Percentiles rank a stretch among this genome's conserved stretches.
phyloP scores from a whole-genome alignment of 2,113 vertebrate species.

The Rhineura floridana region DNA sequence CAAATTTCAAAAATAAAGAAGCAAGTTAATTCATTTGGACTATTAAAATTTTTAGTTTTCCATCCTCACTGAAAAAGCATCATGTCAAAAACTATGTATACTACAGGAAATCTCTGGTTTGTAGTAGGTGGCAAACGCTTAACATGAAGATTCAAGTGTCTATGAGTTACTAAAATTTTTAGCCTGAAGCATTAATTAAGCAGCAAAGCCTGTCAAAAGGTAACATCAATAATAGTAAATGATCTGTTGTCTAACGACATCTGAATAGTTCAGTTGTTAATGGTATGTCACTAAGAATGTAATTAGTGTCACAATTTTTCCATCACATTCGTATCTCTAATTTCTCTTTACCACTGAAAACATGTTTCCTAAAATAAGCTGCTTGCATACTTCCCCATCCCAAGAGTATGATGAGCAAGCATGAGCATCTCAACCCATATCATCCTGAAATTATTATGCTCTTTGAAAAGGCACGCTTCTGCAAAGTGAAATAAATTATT shows the following conservation, averaged over 20 bases:
- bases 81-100: background rate
- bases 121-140: background rate
- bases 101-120: background rate
- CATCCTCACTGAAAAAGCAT: background rate
- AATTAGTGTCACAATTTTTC: background rate
- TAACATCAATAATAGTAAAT: background rate
- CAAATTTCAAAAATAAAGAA: background rate
- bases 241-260: background rate
- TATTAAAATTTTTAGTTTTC: background rate
- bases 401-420: constrained; percentile 26
- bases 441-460: background rate
- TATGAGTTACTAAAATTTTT: background rate
- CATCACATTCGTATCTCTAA: background rate
- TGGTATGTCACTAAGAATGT: background rate
- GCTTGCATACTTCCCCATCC: background rate
- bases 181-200: background rate
- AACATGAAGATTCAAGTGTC: background rate
- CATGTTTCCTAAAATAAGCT: background rate
- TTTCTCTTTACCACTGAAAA: constrained; percentile 23
- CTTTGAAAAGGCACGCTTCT: constrained; percentile 35
- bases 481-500: constrained; percentile 25
- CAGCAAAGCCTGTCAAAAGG: background rate
- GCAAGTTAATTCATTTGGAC: background rate
- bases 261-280: constrained; percentile 11
- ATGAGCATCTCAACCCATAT: constrained; percentile 42